A percentile compares a stretch with the other conserved stretches of the same genome.
phyloP scores from a whole-genome alignment of 2,113 vertebrate genomes.

The Myocastor coypus region DNA sequence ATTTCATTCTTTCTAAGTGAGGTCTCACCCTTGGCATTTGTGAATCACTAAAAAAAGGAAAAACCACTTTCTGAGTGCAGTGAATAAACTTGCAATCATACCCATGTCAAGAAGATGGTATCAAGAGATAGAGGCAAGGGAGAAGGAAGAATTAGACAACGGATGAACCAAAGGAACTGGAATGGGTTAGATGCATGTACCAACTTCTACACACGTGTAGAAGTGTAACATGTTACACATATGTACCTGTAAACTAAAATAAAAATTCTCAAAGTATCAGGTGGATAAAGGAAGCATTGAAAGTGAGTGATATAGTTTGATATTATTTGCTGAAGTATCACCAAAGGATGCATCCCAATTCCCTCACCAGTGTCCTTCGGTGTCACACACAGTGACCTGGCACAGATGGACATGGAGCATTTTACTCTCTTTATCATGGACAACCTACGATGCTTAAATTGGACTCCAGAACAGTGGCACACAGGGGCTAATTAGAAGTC shows the following conservation, averaged over 20 bases:
- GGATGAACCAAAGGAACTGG: background rate
- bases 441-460: background rate
- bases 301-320: background rate
- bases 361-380: background rate
- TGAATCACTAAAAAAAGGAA: slow-evolving; percentile 67
- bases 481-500: background rate
- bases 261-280: background rate
- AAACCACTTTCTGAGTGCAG: slow-evolving; percentile 47
- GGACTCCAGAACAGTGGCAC: background rate
- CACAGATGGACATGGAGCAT: no score
- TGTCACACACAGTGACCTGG: background rate
- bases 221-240: background rate
- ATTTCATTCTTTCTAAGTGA: slow-evolving; percentile 53
- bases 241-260: background rate
- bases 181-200: background rate
- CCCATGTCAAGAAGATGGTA: background rate
- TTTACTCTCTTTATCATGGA: no score
- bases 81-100: background rate
- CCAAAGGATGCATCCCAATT: background rate
- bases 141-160: background rate
- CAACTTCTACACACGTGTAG: background rate
- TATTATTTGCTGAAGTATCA: background rate
- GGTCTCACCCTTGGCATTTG: slow-evolving; percentile 73
- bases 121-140: background rate
- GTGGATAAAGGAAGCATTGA: background rate